Evolutionary conservation across 1,140 invertebrate genomes (phyloP).

Genomic region (Ooceraea biroi): DNA sequence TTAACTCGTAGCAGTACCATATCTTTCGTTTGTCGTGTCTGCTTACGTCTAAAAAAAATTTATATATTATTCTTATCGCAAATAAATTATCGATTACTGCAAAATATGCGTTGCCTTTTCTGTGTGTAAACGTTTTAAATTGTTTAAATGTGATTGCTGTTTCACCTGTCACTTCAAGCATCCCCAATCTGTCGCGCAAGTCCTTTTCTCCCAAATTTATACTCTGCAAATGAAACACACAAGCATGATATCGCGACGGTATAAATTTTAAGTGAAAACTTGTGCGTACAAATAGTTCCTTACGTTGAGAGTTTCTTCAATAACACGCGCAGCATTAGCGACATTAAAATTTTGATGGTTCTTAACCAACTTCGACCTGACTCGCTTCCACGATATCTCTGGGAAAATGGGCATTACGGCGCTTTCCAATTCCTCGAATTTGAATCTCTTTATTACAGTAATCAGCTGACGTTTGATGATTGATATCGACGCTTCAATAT

Average conservation of each 20-base stretch:
- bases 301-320: slow-evolving; percentile 72
- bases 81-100: neutral
- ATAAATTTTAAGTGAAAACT: slow-evolving; percentile 12
- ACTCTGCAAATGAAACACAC: slow-evolving; percentile 56
- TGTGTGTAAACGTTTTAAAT: neutral
- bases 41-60: slow-evolving; percentile 77
- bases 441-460: slow-evolving; percentile 78
- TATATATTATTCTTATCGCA: slow-evolving; percentile 18
- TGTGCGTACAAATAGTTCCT: slow-evolving; percentile 38
- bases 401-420: slow-evolving; percentile 78
- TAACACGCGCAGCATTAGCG: slow-evolving; percentile 60
- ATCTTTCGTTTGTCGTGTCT: slow-evolving; percentile 76
- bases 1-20: slow-evolving; percentile 79
- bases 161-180: slow-evolving; percentile 77
- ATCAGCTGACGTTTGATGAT: slow-evolving; percentile 1
- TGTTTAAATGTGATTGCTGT: neutral
- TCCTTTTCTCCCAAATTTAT: slow-evolving; percentile 51
- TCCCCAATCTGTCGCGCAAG: slow-evolving; percentile 70
- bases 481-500: slow-evolving; percentile 15
- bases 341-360: slow-evolving; percentile 75
- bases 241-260: slow-evolving; percentile 36
- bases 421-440: slow-evolving; percentile 80
- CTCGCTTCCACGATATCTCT: slow-evolving; percentile 75
- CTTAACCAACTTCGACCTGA: slow-evolving; percentile 74
- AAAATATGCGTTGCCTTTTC: neutral